Conservation (phyloP, 2,888 invertebrate genomes). For the Pristionchus japonicus region DNA sequence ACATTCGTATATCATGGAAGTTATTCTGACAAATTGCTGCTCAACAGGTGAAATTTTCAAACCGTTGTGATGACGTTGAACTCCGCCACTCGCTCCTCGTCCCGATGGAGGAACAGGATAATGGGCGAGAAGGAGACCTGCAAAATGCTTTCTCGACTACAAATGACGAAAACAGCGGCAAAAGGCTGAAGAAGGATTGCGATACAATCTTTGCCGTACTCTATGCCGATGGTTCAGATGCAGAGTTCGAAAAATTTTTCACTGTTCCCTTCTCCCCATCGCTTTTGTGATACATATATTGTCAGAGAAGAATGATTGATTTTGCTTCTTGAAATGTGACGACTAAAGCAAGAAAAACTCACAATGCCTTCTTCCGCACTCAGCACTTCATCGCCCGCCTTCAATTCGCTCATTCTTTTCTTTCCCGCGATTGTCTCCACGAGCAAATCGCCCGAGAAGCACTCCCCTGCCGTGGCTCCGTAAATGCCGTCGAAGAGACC, state of each 20-base stretch:
- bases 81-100: background rate
- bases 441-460: conserved; percentile 71
- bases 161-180: too few relatives aligned
- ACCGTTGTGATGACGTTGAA: background rate
- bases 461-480: conserved; percentile 63
- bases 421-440: conserved; percentile 64
- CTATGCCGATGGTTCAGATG: too few relatives aligned
- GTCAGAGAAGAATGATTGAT: too few relatives aligned
- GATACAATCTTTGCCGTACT: too few relatives aligned
- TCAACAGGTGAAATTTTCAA: too few relatives aligned
- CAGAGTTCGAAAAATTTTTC: too few relatives aligned
- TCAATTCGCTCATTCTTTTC: conserved; percentile 66
- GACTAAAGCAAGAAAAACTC: too few relatives aligned
- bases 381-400: conserved; percentile 68
- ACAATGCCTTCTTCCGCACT: conserved; percentile 63
- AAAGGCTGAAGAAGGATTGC: too few relatives aligned
- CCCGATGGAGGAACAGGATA: background rate
- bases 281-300: too few relatives aligned
- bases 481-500: background rate
- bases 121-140: background rate
- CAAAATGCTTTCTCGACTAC: background rate
- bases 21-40: too few relatives aligned
- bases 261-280: too few relatives aligned
- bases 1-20: background rate
- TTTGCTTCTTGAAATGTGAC: too few relatives aligned